Percentiles rank a stretch among this genome's conserved stretches.
Evolutionary conservation across 2,888 invertebrate species (phyloP).

Genomic region (Sphinx pinastri): DNA sequence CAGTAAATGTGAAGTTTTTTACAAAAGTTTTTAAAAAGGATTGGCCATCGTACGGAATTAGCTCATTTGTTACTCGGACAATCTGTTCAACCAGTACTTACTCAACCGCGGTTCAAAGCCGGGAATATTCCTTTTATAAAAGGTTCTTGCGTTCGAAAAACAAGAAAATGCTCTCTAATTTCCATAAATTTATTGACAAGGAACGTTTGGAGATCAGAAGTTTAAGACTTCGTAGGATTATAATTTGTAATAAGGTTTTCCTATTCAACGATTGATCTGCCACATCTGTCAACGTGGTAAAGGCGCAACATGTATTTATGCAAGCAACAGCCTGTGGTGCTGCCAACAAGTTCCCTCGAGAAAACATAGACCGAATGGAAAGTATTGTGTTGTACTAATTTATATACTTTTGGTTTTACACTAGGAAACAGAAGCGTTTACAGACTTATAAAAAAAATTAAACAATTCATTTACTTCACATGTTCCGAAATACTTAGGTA

Average conservation of each 20-base stretch:
- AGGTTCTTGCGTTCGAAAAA: constrained; percentile 14
- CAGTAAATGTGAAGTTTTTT: constrained; percentile 3
- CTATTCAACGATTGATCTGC: background rate
- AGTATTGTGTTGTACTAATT: no score
- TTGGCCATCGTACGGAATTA: constrained; percentile 50
- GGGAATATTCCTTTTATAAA: constrained; percentile 34
- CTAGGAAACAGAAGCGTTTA: no score
- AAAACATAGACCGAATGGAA: no score
- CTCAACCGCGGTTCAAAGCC: constrained; percentile 35
- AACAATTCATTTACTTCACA: no score
- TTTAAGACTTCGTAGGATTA: background rate
- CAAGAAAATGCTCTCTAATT: constrained; percentile 28
- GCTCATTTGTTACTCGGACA: constrained; percentile 56
- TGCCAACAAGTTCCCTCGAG: no score
- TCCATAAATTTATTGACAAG: background rate
- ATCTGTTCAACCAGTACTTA: constrained; percentile 43
- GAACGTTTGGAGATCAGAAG: background rate
- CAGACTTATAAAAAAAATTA: no score
- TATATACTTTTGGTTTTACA: no score
- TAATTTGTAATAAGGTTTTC: background rate
- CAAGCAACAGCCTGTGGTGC: no score
- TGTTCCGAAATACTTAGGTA: no score
- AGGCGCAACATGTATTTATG: no score
- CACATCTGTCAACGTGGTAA: no score
- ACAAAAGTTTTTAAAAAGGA: constrained; percentile 28